Conservation (phyloP, 2,797 vertebrate genomes). For the Gadopsis bispinosus region DNA sequence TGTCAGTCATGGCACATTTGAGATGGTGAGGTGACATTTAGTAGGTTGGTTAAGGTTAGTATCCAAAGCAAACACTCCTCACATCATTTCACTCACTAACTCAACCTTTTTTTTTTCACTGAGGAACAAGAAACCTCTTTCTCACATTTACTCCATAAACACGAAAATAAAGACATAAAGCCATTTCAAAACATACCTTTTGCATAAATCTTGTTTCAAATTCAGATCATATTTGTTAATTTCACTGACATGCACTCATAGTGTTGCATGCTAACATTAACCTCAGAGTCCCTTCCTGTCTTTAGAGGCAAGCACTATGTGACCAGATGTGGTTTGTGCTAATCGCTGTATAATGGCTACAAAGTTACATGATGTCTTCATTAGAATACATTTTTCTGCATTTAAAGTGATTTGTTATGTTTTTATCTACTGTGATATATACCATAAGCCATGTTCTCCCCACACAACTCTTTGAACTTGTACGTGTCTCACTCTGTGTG, state of each 20-base stretch:
- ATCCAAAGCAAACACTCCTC: conserved; percentile 14
- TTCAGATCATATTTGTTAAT: conserved; percentile 10
- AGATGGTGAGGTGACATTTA: conserved; percentile 3
- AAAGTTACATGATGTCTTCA: conserved; percentile 54
- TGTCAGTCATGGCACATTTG: conserved; percentile 21
- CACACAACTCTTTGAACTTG: conserved; percentile 71
- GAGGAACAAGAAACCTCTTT: background rate
- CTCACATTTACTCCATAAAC: background rate
- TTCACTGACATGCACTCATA: conserved; percentile 17
- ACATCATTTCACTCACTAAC: conserved; percentile 12
- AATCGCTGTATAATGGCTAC: conserved; percentile 33
- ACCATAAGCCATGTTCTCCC: conserved; percentile 31
- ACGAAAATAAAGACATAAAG: background rate
- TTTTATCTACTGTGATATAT: conserved; percentile 41
- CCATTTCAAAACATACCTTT: background rate
- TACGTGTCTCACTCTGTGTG: conserved; percentile 71
- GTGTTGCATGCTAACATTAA: conserved; percentile 3
- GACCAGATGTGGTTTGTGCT: conserved; percentile 49
- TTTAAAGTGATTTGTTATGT: conserved; percentile 55
- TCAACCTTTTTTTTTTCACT: background rate
- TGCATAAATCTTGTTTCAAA: conserved; percentile 4
- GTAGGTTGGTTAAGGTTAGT: conserved; percentile 8
- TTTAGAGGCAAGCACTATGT: conserved; percentile 14
- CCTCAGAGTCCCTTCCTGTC: background rate
- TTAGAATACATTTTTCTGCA: conserved; percentile 39